Evolutionary conservation across 1,140 invertebrate species (phyloP).

Genomic region (Micrasema minimum): DNA sequence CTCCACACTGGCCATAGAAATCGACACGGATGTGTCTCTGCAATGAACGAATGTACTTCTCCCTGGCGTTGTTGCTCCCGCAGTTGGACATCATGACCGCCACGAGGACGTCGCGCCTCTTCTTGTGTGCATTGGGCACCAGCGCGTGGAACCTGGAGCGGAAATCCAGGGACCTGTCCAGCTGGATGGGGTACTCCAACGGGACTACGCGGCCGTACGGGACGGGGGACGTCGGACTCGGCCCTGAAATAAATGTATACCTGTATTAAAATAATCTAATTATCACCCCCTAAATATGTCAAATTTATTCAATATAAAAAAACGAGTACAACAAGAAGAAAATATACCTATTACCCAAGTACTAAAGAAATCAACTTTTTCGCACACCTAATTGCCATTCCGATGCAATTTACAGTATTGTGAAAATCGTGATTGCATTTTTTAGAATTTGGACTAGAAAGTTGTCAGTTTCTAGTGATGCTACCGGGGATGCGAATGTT

Average conservation of each 20-base stretch:
- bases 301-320: background rate
- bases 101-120: conserved; percentile 61
- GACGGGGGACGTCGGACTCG: conserved; percentile 73
- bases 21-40: conserved; percentile 69
- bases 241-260: conserved; percentile 57
- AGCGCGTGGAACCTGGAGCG: conserved; percentile 9
- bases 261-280: no score
- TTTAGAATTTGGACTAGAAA: no score
- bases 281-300: no score
- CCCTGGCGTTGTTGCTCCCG: conserved; percentile 64
- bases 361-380: no score
- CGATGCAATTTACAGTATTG: no score
- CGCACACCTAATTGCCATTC: no score
- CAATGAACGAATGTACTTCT: conserved; percentile 69
- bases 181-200: conserved; percentile 8
- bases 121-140: conserved; percentile 41
- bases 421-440: no score
- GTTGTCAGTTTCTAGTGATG: no score
- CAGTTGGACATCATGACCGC: conserved; percentile 73
- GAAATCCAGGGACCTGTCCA: background rate
- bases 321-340: background rate
- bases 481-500: no score
- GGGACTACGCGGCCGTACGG: conserved; percentile 69
- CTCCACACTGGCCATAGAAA: conserved; percentile 68
- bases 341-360: no score